Evolutionary conservation across 1,140 invertebrate genomes (phyloP).

Genomic region (Apocrypta bakeri): DNA sequence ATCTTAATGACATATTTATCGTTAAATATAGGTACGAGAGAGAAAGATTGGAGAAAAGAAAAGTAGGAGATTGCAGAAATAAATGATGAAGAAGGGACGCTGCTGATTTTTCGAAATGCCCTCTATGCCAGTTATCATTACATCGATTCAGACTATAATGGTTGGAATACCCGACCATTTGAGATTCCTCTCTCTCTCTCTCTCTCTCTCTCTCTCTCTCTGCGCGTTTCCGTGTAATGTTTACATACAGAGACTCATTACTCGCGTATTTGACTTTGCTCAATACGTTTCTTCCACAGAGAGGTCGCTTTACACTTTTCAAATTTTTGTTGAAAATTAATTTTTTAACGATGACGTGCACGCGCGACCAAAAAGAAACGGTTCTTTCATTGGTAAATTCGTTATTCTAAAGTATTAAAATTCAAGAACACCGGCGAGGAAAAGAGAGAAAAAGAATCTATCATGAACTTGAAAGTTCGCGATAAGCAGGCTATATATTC

Average conservation of each 20-base stretch:
- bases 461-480: neutral
- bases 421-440: neutral
- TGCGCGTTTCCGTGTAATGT: too few relatives aligned
- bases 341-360: too few relatives aligned
- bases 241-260: neutral
- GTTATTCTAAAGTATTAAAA: too few relatives aligned
- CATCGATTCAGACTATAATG: conserved; percentile 3
- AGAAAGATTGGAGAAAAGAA: neutral
- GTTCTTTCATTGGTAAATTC: too few relatives aligned
- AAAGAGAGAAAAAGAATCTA: neutral
- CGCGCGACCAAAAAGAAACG: too few relatives aligned
- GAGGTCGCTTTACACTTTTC: too few relatives aligned
- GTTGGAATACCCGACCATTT: neutral
- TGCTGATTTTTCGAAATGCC: too few relatives aligned
- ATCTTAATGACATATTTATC: conserved; percentile 39
- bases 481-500: neutral
- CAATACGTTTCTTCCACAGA: neutral
- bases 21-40: neutral
- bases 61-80: conserved; percentile 28
- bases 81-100: neutral
- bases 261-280: neutral
- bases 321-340: too few relatives aligned
- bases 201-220: too few relatives aligned
- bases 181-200: neutral
- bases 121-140: conserved; percentile 10